phyloP scores from a whole-genome alignment of 2,797 vertebrate genomes.

The Platalea minor region DNA sequence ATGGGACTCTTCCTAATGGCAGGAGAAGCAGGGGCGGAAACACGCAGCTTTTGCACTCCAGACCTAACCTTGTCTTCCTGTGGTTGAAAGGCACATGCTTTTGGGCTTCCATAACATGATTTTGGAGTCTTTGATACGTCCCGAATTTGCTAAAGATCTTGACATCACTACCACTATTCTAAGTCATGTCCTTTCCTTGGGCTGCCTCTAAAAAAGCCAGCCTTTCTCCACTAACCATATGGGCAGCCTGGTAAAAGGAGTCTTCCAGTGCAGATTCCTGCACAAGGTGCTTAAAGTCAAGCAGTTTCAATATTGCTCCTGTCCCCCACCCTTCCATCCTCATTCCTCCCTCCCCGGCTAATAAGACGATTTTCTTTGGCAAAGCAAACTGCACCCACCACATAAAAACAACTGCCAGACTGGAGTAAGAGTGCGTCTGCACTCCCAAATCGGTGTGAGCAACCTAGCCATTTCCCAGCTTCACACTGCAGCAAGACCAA shows the following conservation, averaged over 20 bases:
- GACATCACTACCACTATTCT: background rate
- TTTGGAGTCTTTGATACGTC: background rate
- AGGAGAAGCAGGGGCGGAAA: background rate
- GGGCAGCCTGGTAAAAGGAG: background rate
- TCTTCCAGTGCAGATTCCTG: background rate
- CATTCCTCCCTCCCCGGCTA: background rate
- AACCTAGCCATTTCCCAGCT: background rate
- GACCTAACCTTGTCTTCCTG: background rate
- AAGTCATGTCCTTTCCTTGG: background rate
- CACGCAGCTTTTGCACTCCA: background rate
- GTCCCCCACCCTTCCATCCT: background rate
- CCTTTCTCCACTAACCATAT: background rate
- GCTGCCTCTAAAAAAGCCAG: background rate
- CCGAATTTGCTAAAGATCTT: background rate
- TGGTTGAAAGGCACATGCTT: background rate
- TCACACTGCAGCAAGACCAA: background rate
- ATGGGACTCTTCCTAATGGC: background rate
- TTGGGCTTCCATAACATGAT: background rate
- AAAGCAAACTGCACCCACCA: background rate
- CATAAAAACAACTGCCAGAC: background rate
- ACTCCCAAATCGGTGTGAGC: background rate
- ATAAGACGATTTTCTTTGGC: background rate
- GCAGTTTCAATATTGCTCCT: background rate
- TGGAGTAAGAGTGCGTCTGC: background rate
- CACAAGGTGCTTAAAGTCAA: background rate